Conservation (phyloP, 2,888 invertebrate species). For the Sinodicranocentrus sp. region DNA sequence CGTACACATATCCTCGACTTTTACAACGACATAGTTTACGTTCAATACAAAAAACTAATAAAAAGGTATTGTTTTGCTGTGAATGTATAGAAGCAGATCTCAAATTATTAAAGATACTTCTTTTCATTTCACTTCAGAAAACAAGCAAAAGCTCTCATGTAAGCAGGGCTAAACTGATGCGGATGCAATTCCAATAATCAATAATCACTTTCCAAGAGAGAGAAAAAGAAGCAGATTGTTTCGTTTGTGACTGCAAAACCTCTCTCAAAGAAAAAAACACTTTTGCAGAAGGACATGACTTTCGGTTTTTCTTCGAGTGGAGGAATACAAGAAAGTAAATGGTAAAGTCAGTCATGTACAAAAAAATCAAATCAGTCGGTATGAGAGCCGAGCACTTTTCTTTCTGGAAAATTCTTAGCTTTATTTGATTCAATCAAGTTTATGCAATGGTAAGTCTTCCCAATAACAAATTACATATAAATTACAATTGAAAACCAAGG, state of each 20-base stretch:
- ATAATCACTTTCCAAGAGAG: not conserved
- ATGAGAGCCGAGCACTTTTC: not conserved
- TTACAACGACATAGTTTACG: too few relatives aligned
- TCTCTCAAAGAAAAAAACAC: not conserved
- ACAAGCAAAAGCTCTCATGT: not conserved
- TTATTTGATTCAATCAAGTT: conserved; percentile 13
- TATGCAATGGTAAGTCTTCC: not conserved
- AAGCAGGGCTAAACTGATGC: too few relatives aligned
- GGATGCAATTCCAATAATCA: conserved; percentile 5
- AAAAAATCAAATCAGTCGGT: not conserved
- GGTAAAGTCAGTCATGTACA: not conserved
- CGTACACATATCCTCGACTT: too few relatives aligned
- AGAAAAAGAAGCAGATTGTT: not conserved
- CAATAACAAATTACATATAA: conserved; percentile 5
- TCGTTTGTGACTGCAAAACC: not conserved
- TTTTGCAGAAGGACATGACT: not conserved
- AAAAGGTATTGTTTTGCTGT: not conserved
- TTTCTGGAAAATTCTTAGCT: conserved; percentile 1
- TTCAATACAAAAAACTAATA: conserved; percentile 35
- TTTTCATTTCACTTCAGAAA: not conserved
- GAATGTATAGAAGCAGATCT: not conserved
- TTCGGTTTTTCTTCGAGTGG: not conserved
- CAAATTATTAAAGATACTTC: not conserved
- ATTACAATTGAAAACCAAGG: conserved; percentile 10
- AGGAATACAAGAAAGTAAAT: not conserved